These are phyloP conservation scores for Netelia inedita DNA, from an alignment of 2,888 invertebrate species.

Conservation along the genomic window DNA sequence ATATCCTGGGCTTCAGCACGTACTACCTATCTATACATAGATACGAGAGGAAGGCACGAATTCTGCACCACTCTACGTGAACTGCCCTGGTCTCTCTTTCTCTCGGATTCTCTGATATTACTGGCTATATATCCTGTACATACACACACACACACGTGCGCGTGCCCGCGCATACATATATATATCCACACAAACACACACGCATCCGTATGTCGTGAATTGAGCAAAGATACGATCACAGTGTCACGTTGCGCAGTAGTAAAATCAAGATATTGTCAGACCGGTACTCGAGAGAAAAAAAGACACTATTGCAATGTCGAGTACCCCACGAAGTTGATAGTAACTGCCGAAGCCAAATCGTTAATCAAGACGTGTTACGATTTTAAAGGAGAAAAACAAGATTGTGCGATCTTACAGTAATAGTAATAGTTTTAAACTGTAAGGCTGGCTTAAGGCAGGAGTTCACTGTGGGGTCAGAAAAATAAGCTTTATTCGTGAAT, in stretches of 20 bases:
- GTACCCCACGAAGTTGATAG: neutral
- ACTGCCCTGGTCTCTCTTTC: conserved; percentile 18
- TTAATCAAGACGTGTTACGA: too few relatives aligned
- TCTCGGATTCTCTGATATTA: neutral
- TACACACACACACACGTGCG: neutral
- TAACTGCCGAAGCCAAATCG: neutral
- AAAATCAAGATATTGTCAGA: conserved; percentile 22
- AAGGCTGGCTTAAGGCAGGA: too few relatives aligned
- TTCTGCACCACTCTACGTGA: conserved; percentile 11
- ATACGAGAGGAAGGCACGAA: conserved; percentile 18
- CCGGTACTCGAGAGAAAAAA: neutral
- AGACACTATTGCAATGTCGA: conserved; percentile 3
- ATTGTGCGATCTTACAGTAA: too few relatives aligned
- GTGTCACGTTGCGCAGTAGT: conserved; percentile 19
- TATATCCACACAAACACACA: too few relatives aligned
- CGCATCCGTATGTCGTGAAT: neutral
- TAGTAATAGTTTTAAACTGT: too few relatives aligned
- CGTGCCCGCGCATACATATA: neutral
- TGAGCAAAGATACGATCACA: neutral
- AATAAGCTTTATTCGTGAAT: too few relatives aligned
- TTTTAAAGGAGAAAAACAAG: too few relatives aligned
- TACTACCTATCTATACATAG: conserved; percentile 29
- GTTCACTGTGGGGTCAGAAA: too few relatives aligned
- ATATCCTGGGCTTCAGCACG: conserved; percentile 49
- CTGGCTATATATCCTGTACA: neutral